Conservation (phyloP, 2,888 invertebrate genomes). For the Itoplectis maculator region DNA sequence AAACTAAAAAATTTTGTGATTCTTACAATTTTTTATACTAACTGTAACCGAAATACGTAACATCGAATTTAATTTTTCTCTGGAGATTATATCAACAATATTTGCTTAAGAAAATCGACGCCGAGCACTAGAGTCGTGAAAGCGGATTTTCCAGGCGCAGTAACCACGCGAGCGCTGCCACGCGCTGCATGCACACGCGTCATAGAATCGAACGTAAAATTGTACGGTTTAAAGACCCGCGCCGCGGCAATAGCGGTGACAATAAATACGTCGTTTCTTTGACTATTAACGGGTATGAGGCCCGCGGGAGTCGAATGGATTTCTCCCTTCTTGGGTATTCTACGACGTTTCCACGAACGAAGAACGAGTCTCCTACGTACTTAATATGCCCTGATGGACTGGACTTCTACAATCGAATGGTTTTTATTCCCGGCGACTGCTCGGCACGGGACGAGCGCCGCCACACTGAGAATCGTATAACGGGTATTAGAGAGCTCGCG, state of each 20-base stretch:
- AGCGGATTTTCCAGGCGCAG: no score
- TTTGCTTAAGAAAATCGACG: no score
- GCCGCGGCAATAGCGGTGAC: conserved; percentile 7
- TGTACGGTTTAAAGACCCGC: background rate
- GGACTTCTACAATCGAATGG: conserved; percentile 16
- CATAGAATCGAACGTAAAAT: conserved; percentile 31
- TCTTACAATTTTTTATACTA: no score
- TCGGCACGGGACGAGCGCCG: conserved; percentile 27
- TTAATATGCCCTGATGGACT: conserved; percentile 17
- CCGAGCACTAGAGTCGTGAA: no score
- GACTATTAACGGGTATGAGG: conserved; percentile 3
- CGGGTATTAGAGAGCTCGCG: conserved; percentile 56
- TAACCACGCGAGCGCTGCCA: no score
- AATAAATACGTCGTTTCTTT: conserved; percentile 13
- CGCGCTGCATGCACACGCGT: no score
- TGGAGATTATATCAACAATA: no score
- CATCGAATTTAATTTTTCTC: no score
- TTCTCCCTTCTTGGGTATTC: conserved; percentile 13
- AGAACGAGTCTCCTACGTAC: conserved; percentile 19
- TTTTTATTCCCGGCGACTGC: background rate
- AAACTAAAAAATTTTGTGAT: no score
- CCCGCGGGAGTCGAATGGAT: conserved; percentile 5
- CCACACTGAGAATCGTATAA: conserved; percentile 33
- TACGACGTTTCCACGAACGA: conserved; percentile 12
- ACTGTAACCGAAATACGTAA: no score